These are phyloP conservation scores for Neosalanx taihuensis DNA, from an alignment of 2,797 vertebrate species.

Conservation along the genomic window DNA sequence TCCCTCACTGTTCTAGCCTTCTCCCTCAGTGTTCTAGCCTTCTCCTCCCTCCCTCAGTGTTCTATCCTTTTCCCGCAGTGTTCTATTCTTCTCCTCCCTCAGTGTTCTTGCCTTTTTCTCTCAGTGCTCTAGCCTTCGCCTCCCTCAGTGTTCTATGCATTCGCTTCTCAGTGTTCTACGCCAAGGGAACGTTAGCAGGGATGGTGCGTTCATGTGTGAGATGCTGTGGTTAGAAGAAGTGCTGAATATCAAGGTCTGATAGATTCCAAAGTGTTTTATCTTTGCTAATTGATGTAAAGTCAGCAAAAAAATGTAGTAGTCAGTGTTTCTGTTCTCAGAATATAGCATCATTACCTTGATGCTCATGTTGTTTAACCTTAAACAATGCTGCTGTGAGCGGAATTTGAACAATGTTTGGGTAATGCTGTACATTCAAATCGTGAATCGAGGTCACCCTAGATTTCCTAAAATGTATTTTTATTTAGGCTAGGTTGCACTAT, in stretches of 20 bases:
- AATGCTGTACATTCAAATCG: too few species aligned
- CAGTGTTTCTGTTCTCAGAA: too few species aligned
- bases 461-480: not conserved
- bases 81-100: not conserved
- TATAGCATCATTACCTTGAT: too few species aligned
- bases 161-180: not conserved
- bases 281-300: not conserved
- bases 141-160: not conserved
- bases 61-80: not conserved
- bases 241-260: constrained; percentile 5
- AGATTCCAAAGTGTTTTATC: not conserved
- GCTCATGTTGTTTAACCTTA: too few species aligned
- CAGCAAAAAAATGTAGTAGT: too few species aligned
- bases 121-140: not conserved
- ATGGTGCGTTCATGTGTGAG: not conserved
- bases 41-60: not conserved
- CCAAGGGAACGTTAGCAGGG: not conserved
- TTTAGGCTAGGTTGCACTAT: not conserved
- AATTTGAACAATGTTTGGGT: too few species aligned
- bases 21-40: not conserved
- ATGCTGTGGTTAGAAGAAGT: not conserved
- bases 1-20: not conserved
- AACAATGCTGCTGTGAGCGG: too few species aligned
- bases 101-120: too few species aligned
- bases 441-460: too few species aligned